Conservation (phyloP, 2,113 vertebrate genomes). For the Ramphastos sulfuratus region DNA sequence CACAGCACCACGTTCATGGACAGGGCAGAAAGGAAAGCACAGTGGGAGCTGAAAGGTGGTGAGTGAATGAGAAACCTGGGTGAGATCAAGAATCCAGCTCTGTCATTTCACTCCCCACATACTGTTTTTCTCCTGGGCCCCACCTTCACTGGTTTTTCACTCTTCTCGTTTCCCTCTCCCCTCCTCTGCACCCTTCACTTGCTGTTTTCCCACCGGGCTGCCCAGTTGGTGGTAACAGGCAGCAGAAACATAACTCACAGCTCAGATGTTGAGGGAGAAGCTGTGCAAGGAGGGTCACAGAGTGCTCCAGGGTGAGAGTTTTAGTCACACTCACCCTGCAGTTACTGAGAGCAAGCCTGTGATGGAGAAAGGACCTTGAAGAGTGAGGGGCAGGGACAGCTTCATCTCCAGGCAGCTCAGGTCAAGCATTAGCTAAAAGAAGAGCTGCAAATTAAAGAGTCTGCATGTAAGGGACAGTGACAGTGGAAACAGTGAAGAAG, state of each 20-base stretch:
- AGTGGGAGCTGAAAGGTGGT: neutral
- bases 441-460: neutral
- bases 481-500: neutral
- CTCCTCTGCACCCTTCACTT: slow-evolving; percentile 15
- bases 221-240: neutral
- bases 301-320: neutral
- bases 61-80: slow-evolving; percentile 43
- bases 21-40: neutral
- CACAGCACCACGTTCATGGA: neutral
- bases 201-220: neutral
- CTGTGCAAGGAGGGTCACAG: neutral
- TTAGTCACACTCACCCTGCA: neutral
- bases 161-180: neutral
- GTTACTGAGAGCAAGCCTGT: neutral
- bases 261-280: neutral
- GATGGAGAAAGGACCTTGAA: neutral
- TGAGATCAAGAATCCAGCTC: neutral
- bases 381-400: neutral
- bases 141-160: slow-evolving; percentile 27
- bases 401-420: neutral
- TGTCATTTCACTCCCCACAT: slow-evolving; percentile 56
- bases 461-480: neutral
- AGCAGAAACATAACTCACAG: neutral
- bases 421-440: neutral
- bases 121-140: slow-evolving; percentile 21